Evolutionary conservation across 2,888 invertebrate species (phyloP).

Genomic region (Alentia gelatinosa): DNA sequence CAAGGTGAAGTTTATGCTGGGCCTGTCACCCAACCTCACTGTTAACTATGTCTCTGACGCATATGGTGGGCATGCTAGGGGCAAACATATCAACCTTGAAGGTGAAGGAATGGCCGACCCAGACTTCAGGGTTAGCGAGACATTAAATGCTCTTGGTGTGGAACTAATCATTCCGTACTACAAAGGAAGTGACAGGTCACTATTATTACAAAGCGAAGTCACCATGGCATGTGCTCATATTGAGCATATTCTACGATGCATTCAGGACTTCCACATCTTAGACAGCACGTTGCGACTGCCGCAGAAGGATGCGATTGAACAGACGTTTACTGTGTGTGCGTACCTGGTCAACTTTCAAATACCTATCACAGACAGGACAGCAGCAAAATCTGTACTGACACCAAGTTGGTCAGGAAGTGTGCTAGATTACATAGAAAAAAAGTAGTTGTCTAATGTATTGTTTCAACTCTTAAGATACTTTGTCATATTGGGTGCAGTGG

Average conservation of each 20-base stretch:
- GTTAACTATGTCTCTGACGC: conserved; percentile 59
- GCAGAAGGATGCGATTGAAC: conserved; percentile 56
- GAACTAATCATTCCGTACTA: conserved; percentile 59
- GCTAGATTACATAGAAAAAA: too few relatives aligned
- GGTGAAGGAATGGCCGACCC: conserved; percentile 58
- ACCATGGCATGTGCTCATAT: conserved; percentile 57
- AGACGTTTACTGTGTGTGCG: conserved; percentile 59
- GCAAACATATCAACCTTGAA: conserved; percentile 57
- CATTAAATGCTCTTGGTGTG: conserved; percentile 56
- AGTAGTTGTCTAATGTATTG: too few relatives aligned
- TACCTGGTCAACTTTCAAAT: conserved; percentile 58
- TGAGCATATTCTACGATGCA: conserved; percentile 57
- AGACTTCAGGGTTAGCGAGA: conserved; percentile 54
- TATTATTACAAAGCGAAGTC: conserved; percentile 37
- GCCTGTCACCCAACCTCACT: conserved; percentile 58
- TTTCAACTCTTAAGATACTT: too few relatives aligned
- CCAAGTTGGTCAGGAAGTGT: too few relatives aligned
- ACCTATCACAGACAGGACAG: conserved; percentile 33
- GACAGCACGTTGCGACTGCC: conserved; percentile 52
- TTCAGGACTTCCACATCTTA: conserved; percentile 55
- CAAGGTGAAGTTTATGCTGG: conserved; percentile 58
- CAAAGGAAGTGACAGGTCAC: conserved; percentile 57
- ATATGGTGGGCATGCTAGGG: conserved; percentile 60
- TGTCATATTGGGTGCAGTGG: too few relatives aligned
- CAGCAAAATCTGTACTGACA: too few relatives aligned